Percentiles rank a stretch among this genome's conserved stretches.
These are phyloP conservation scores for Motacilla tschutschensis DNA, from an alignment of 2,113 vertebrate genomes.

Conservation along the genomic window DNA sequence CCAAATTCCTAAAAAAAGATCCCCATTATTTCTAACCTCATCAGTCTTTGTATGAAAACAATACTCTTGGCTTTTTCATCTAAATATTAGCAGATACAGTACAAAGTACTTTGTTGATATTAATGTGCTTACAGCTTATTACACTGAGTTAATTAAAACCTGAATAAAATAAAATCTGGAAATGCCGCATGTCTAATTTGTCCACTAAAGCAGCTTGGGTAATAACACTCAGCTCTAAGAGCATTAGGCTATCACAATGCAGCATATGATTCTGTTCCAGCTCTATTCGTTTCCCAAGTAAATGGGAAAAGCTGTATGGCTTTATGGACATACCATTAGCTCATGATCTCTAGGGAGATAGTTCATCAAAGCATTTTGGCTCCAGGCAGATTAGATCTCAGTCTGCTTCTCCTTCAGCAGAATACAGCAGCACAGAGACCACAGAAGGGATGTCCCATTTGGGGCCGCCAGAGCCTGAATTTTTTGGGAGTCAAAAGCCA, in stretches of 20 bases:
- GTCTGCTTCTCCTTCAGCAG: neutral
- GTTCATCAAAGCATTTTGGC: neutral
- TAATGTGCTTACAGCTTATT: slow-evolving; percentile 78
- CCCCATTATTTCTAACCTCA: slow-evolving; percentile 17
- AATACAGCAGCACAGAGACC: neutral
- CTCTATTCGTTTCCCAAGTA: slow-evolving; percentile 36
- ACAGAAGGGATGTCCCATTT: neutral
- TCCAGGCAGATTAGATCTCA: slow-evolving; percentile 31
- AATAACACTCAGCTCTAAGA: slow-evolving; percentile 61
- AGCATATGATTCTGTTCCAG: slow-evolving; percentile 35
- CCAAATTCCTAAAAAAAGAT: slow-evolving; percentile 5
- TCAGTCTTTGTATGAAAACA: slow-evolving; percentile 46
- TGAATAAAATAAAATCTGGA: slow-evolving; percentile 67
- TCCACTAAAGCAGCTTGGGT: slow-evolving; percentile 51
- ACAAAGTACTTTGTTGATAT: slow-evolving; percentile 67
- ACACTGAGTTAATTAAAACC: slow-evolving; percentile 77
- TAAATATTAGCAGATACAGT: slow-evolving; percentile 44
- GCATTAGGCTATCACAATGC: slow-evolving; percentile 63
- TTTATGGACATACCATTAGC: slow-evolving; percentile 34
- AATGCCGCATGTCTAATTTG: slow-evolving; percentile 72
- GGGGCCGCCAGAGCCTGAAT: neutral
- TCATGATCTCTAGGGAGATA: neutral
- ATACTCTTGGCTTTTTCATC: slow-evolving; percentile 40
- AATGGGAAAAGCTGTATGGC: slow-evolving; percentile 7
- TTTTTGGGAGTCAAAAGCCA: neutral